phyloP scores from a whole-genome alignment of 1,140 invertebrate species.

The Steinernema khuongi region DNA sequence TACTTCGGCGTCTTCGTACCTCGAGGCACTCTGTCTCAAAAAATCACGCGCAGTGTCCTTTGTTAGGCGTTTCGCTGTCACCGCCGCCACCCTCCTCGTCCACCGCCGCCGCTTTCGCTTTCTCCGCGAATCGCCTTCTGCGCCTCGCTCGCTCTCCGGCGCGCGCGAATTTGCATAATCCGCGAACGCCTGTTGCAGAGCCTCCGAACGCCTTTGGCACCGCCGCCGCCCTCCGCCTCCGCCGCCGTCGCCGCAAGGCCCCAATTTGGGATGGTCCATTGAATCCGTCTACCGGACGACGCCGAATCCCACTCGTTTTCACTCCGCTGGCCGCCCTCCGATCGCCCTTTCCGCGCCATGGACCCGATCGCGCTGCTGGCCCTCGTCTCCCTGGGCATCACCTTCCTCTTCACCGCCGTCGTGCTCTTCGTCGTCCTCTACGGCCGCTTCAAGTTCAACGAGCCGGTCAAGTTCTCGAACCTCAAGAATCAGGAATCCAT shows the following conservation, averaged over 20 bases:
- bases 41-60: constrained; percentile 16
- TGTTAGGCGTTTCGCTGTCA: constrained; percentile 9
- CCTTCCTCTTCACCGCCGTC: constrained; percentile 50
- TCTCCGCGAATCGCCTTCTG: background rate
- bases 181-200: background rate
- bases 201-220: background rate
- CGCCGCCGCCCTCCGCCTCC: background rate
- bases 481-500: constrained; percentile 43
- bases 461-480: constrained; percentile 43
- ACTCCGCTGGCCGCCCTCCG: background rate
- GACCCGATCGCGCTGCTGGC: constrained; percentile 51
- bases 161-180: constrained; percentile 1
- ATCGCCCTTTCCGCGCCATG: constrained; percentile 30
- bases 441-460: constrained; percentile 46
- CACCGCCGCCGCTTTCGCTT: background rate
- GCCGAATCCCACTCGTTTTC: background rate
- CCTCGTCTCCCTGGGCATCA: constrained; percentile 42
- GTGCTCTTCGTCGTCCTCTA: constrained; percentile 48
- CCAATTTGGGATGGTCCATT: constrained; percentile 16
- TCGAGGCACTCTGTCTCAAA: constrained; percentile 13
- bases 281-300: constrained; percentile 12
- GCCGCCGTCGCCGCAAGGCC: background rate
- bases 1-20: background rate
- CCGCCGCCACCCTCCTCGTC: no score
- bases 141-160: background rate